These are phyloP conservation scores for Drosophila helvetica DNA, from an alignment of 2,888 invertebrate genomes.

Conservation along the genomic window DNA sequence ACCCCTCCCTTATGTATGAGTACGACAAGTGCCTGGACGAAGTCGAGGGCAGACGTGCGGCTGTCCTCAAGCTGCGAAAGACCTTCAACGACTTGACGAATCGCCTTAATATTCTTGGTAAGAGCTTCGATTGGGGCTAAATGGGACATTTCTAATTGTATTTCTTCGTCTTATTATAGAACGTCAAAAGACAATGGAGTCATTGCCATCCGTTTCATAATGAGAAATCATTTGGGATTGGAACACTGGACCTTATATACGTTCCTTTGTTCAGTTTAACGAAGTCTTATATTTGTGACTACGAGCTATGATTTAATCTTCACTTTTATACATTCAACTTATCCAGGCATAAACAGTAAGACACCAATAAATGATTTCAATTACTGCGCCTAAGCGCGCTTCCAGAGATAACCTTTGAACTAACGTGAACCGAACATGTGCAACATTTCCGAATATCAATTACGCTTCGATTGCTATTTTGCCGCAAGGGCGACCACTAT, in stretches of 20 bases:
- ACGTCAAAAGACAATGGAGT: background rate
- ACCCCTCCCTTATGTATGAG: conserved; percentile 26
- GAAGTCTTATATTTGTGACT: too few relatives aligned
- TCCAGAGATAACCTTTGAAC: background rate
- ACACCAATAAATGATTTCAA: too few relatives aligned
- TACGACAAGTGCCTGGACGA: conserved; percentile 32
- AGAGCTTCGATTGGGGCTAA: fast-evolving
- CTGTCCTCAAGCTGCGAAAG: background rate
- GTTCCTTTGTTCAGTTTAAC: too few relatives aligned
- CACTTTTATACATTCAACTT: conserved; percentile 7
- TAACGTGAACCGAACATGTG: background rate
- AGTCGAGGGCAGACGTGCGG: background rate
- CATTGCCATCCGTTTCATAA: background rate
- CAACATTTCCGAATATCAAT: conserved; percentile 32
- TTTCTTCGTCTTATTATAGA: background rate
- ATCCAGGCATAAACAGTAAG: background rate
- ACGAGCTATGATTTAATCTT: background rate
- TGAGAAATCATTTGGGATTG: too few relatives aligned
- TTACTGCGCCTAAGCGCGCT: background rate
- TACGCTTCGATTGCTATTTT: conserved; percentile 30
- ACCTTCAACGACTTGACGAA: background rate
- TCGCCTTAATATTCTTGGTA: background rate
- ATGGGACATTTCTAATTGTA: background rate
- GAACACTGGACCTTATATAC: too few relatives aligned
- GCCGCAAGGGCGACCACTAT: conserved; percentile 21